Evolutionary conservation across 2,113 vertebrate species (phyloP).

Genomic region (Bubalus kerabau): DNA sequence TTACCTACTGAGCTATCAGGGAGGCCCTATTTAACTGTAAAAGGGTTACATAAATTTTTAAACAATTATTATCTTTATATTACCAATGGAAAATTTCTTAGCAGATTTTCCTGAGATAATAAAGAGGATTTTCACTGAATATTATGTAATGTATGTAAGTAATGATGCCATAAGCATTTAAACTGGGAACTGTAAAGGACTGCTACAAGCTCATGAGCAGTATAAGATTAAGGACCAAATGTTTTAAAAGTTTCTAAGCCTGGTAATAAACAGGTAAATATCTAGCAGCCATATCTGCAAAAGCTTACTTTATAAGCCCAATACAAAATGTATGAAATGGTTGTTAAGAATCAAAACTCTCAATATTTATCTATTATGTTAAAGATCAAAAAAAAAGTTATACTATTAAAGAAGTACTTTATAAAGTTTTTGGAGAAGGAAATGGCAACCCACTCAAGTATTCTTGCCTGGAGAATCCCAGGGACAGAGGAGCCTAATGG

Average conservation of each 20-base stretch:
- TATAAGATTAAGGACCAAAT: neutral
- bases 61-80: neutral
- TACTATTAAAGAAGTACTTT: neutral
- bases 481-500: too few species aligned
- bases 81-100: neutral
- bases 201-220: neutral
- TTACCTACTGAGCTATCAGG: neutral
- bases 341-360: neutral
- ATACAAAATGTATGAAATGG: neutral
- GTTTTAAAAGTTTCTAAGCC: neutral
- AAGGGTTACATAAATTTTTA: neutral
- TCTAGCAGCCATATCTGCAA: neutral
- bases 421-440: neutral
- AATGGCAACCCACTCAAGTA: too few species aligned
- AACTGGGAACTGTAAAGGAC: neutral
- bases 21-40: neutral
- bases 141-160: neutral
- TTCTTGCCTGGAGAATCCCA: too few species aligned
- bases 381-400: neutral
- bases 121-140: conserved; percentile 13
- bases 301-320: neutral
- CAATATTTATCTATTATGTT: neutral
- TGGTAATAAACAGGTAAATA: neutral
- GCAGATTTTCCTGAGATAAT: neutral
- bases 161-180: conserved; percentile 19